Percentiles rank a stretch among this genome's conserved stretches.
These are phyloP conservation scores for Sarcophaga rosellei DNA, from an alignment of 2,888 invertebrate genomes.

Conservation along the genomic window DNA sequence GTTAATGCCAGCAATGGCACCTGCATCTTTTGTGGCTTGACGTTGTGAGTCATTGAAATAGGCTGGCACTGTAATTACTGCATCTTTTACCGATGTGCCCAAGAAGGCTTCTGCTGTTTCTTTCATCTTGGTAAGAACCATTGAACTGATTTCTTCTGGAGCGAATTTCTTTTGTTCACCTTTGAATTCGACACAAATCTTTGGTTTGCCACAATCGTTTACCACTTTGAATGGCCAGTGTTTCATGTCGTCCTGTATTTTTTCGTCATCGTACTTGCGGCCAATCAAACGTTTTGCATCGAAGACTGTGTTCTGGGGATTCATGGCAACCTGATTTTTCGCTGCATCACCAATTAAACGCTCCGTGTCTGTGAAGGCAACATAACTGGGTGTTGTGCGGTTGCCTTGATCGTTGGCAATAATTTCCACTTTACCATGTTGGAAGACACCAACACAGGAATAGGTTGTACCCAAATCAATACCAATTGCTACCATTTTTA, in stretches of 20 bases:
- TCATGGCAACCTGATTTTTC: slow-evolving; percentile 93
- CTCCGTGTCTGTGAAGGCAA: slow-evolving; percentile 92
- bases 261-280: slow-evolving; percentile 91
- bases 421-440: slow-evolving; percentile 91
- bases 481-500: slow-evolving; percentile 85
- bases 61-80: slow-evolving; percentile 94
- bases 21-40: slow-evolving; percentile 96
- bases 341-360: slow-evolving; percentile 88
- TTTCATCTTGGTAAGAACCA: slow-evolving; percentile 97
- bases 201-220: slow-evolving; percentile 90
- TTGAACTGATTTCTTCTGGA: slow-evolving; percentile 94
- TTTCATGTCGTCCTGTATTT: slow-evolving; percentile 95
- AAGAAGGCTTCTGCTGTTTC: slow-evolving; percentile 94
- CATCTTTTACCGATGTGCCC: slow-evolving; percentile 90
- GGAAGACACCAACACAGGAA: slow-evolving; percentile 92
- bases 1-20: slow-evolving; percentile 93
- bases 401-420: slow-evolving; percentile 91
- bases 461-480: slow-evolving; percentile 82
- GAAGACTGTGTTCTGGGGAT: slow-evolving; percentile 93
- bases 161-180: slow-evolving; percentile 94
- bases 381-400: slow-evolving; percentile 80
- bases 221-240: slow-evolving; percentile 96
- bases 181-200: slow-evolving; percentile 92
- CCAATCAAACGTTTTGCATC: slow-evolving; percentile 98
- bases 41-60: slow-evolving; percentile 95